phyloP scores from a whole-genome alignment of 2,888 invertebrate species.

The Nomada ruficornis region DNA sequence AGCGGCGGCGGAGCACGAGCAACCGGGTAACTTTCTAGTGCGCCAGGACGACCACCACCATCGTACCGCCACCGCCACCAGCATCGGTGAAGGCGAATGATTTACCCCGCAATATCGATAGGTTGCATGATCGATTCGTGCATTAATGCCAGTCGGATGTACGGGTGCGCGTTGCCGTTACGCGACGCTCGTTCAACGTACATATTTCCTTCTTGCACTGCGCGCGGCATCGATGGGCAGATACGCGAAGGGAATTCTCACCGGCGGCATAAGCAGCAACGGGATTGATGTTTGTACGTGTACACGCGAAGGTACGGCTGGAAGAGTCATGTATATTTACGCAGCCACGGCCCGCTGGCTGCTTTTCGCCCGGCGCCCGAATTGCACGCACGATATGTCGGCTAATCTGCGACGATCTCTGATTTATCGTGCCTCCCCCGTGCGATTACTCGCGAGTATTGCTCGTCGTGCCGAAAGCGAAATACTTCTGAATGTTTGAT shows the following conservation, averaged over 20 bases:
- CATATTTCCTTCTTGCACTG: conserved; percentile 61
- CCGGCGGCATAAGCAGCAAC: conserved; percentile 54
- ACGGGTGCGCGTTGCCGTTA: conserved; percentile 37
- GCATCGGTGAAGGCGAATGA: conserved; percentile 65
- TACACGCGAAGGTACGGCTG: conserved; percentile 3
- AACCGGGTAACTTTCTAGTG: conserved; percentile 66
- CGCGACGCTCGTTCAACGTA: conserved; percentile 51
- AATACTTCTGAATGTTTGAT: neutral
- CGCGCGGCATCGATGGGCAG: conserved; percentile 59
- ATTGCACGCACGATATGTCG: conserved; percentile 34
- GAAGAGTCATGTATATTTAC: conserved; percentile 61
- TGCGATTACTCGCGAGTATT: conserved; percentile 1
- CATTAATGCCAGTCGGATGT: conserved; percentile 68
- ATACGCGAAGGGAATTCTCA: conserved; percentile 48
- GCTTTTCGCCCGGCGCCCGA: conserved; percentile 39
- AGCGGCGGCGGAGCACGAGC: conserved; percentile 51
- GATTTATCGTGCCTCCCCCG: conserved; percentile 51
- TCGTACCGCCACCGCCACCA: conserved; percentile 33
- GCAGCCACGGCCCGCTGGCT: conserved; percentile 37
- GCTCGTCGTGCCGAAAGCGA: neutral
- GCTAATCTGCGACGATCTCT: conserved; percentile 55
- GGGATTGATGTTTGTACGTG: conserved; percentile 60
- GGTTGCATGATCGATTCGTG: conserved; percentile 70
- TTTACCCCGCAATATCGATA: conserved; percentile 71
- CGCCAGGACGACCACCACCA: neutral